Conservation (phyloP, 53 echinoderm and acorn worm species). For the Temnopleurus reevesii region DNA sequence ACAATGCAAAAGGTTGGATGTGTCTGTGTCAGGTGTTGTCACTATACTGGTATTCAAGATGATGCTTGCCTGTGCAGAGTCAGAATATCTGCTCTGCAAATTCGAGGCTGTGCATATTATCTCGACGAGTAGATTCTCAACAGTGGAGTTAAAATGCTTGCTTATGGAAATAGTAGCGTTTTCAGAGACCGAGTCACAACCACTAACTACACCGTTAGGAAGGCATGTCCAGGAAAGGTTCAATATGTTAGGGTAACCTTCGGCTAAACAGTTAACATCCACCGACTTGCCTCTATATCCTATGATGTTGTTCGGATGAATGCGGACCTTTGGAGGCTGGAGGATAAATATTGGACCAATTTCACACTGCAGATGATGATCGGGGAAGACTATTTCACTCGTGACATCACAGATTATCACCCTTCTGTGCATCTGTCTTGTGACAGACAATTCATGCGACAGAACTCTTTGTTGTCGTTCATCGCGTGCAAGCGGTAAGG, state of each 20-base stretch:
- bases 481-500: not conserved
- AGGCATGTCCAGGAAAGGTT: constrained; percentile 5
- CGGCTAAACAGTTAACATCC: not conserved
- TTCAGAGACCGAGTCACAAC: not conserved
- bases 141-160: not conserved
- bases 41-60: not conserved
- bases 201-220: not conserved
- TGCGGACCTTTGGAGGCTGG: not conserved
- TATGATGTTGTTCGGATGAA: not conserved
- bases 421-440: not conserved
- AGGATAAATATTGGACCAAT: not conserved
- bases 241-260: not conserved
- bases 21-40: not conserved
- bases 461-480: not conserved
- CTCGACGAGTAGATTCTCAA: not conserved
- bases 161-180: not conserved
- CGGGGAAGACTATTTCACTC: not conserved
- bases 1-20: not conserved
- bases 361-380: not conserved
- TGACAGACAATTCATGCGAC: not conserved
- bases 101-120: not conserved
- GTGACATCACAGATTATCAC: not conserved
- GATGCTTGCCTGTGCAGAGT: not conserved
- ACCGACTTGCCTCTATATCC: not conserved
- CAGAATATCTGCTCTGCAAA: not conserved